Evolutionary conservation across 2,113 vertebrate genomes (phyloP).

Genomic region (Aplodontia rufa): DNA sequence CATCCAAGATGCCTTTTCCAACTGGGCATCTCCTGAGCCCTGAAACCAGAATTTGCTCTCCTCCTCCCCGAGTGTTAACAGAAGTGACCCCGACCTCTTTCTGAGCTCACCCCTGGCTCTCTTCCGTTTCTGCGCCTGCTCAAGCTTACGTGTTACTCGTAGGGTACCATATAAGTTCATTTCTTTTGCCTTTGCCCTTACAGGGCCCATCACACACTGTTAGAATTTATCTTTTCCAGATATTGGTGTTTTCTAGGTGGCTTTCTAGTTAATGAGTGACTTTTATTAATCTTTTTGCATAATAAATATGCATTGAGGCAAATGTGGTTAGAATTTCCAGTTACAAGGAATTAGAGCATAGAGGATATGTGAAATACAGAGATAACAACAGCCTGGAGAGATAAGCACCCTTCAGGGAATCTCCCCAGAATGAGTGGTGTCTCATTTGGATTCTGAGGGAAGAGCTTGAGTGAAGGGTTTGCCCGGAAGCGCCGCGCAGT

Average conservation of each 20-base stretch:
- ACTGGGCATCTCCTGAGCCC: background rate
- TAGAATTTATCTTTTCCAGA: background rate
- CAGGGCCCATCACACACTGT: background rate
- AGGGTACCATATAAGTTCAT: no score
- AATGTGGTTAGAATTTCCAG: background rate
- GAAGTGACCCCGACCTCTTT: background rate
- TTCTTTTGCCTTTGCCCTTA: background rate
- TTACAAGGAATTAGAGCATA: background rate
- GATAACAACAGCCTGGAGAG: background rate
- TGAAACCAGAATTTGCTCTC: background rate
- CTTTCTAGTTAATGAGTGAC: background rate
- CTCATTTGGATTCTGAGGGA: background rate
- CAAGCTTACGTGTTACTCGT: background rate
- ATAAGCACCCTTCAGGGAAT: background rate
- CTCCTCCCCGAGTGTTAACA: background rate
- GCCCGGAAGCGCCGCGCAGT: background rate
- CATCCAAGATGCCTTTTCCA: background rate
- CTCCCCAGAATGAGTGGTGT: background rate
- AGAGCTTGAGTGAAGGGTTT: background rate
- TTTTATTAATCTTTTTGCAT: background rate
- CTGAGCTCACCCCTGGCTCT: accelerated
- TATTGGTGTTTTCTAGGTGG: background rate
- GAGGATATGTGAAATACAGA: no score
- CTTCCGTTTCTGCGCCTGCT: no score
- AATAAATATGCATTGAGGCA: background rate